A percentile compares a stretch with the other conserved stretches of the same genome.
Conservation (phyloP, 1,140 invertebrate species). For the Coboldia fuscipes region DNA sequence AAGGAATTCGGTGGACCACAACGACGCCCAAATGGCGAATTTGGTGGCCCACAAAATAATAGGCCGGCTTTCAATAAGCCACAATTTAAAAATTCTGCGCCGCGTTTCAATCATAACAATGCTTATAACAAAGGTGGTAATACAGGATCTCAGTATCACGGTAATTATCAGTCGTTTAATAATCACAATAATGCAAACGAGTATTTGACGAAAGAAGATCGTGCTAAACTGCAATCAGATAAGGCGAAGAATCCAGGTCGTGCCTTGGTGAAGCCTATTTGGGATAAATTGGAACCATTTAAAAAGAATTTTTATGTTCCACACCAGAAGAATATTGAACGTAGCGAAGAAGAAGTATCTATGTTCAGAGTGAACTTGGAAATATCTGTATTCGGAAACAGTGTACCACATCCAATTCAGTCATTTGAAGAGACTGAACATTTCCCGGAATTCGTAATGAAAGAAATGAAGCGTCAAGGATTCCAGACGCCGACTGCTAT, state of each 20-base stretch:
- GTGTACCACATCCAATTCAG: slow-evolving; percentile 66
- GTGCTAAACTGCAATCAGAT: slow-evolving; percentile 33
- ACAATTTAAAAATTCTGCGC: no score
- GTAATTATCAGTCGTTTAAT: slow-evolving; percentile 8
- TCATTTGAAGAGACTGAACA: slow-evolving; percentile 76
- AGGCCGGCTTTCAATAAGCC: slow-evolving; percentile 2
- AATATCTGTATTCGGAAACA: slow-evolving; percentile 69
- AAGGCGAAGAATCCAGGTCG: slow-evolving; percentile 53
- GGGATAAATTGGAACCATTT: slow-evolving; percentile 70
- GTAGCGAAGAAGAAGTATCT: slow-evolving; percentile 49
- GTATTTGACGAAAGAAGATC: slow-evolving; percentile 20
- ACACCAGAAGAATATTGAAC: slow-evolving; percentile 48
- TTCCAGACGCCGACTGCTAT: slow-evolving; percentile 73
- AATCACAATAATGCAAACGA: slow-evolving; percentile 10
- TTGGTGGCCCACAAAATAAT: slow-evolving; percentile 23
- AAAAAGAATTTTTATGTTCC: slow-evolving; percentile 84
- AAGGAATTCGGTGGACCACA: slow-evolving; percentile 28
- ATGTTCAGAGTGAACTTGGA: slow-evolving; percentile 50
- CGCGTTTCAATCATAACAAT: not conserved
- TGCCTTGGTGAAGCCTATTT: slow-evolving; percentile 57
- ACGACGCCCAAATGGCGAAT: slow-evolving; percentile 22
- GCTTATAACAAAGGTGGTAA: slow-evolving; percentile 5
- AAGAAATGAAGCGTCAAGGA: slow-evolving; percentile 58
- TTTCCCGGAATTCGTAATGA: slow-evolving; percentile 65
- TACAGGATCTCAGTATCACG: slow-evolving; percentile 15